These are phyloP conservation scores for Platycnemis pennipes DNA, from an alignment of 2,888 invertebrate species.

Conservation along the genomic window DNA sequence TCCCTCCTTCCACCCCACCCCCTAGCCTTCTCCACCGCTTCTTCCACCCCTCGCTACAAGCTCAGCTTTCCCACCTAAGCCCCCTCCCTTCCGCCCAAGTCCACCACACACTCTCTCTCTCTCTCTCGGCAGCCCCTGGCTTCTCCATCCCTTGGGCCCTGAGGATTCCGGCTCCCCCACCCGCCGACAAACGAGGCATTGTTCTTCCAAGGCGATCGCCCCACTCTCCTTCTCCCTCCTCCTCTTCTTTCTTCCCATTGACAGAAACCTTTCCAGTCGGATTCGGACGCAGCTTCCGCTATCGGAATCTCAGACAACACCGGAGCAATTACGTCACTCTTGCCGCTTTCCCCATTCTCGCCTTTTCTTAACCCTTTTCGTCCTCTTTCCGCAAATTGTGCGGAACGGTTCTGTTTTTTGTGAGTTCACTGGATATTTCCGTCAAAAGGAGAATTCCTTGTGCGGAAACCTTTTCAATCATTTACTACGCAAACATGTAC, in stretches of 20 bases:
- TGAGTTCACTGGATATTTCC: too few relatives aligned
- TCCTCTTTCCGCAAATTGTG: neutral
- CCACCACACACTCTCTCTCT: too few relatives aligned
- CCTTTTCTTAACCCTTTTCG: neutral
- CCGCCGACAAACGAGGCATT: constrained; percentile 14
- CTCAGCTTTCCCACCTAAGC: too few relatives aligned
- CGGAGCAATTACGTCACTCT: constrained; percentile 45
- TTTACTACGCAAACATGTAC: too few relatives aligned
- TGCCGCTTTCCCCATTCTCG: constrained; percentile 1
- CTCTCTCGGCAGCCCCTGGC: neutral
- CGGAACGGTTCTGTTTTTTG: neutral
- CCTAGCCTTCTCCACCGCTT: too few relatives aligned
- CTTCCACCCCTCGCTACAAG: too few relatives aligned
- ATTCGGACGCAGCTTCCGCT: constrained; percentile 53
- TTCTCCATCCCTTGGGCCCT: neutral
- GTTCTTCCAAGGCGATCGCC: constrained; percentile 42
- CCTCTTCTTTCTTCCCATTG: constrained; percentile 10
- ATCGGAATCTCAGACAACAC: constrained; percentile 55
- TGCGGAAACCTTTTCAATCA: too few relatives aligned
- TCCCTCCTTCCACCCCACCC: too few relatives aligned
- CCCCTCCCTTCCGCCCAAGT: neutral
- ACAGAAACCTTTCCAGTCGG: constrained; percentile 56
- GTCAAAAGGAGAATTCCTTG: too few relatives aligned
- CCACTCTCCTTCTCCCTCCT: neutral
- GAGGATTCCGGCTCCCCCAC: neutral